Base-by-base conservation (phyloP, 1,140 invertebrate species). In the Aculops lycopersici region DNA sequence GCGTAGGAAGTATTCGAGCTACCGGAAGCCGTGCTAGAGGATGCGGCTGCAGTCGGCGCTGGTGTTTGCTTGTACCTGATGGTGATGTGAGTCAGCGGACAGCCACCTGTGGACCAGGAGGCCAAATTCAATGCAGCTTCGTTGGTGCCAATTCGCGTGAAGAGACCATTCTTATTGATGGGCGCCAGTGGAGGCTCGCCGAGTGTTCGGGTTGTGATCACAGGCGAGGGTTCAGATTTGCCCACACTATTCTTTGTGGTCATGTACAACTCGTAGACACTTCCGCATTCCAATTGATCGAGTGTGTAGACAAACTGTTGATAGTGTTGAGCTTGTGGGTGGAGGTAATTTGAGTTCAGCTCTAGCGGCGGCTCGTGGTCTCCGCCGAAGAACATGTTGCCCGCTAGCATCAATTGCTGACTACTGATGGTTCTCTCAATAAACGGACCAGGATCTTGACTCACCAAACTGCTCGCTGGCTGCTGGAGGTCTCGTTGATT, bases 211-310 rank as follows among this genome's bases (percentile, higher is more conserved):
- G 41, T 43, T 3, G 43, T 21, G 8, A 50, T 43, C 12, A 45
- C 43, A 15, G 50, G 46, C 52, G 77, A 79, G 1, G 77, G 74
- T 19, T 77, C 58, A 0, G 77, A 76, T 41, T 75, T 77, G 12
- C 75, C 77, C 47, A 80, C 79, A 50, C 71, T 68, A 57, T 81
- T 83, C 54, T 73, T 76, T 4, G 77, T 75, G 0, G 74, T 78
- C 24, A 81, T 69, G 53, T 79, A 80, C 35, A 81, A 62, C 50
- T 80, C 72, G 53, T 83, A 83, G 16, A 69, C 64, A 0, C 74
- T 77, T 12, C 76, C 77, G 51, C 77, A 81, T 20, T 43, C 42
- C 16, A 43, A 21, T 15, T 21, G 15, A 2, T 36, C 12, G 19
- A 43, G 16, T 2, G 37, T 43, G 20, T 43, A 31, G 24, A 37